phyloP scores from a whole-genome alignment of 2,888 invertebrate species.

The Lottia gigantea region DNA sequence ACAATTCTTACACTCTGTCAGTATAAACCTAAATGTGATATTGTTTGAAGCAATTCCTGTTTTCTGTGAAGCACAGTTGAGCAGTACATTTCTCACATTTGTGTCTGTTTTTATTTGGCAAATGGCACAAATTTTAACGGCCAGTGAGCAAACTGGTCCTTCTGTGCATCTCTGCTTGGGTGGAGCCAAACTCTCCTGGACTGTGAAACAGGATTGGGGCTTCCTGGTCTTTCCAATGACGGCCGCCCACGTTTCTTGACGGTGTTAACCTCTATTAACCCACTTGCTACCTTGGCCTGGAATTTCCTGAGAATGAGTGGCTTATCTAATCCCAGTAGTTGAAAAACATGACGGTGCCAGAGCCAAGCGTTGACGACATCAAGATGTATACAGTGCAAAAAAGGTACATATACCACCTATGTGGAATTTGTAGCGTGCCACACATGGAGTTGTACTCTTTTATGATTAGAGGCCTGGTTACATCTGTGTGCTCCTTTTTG shows the following conservation, averaged over 20 bases:
- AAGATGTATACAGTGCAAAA: conserved; percentile 19
- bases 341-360: not conserved
- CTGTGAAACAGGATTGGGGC: conserved; percentile 6
- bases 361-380: conserved; percentile 21
- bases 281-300: not conserved
- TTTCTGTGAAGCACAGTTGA: not conserved
- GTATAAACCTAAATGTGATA: too few relatives aligned
- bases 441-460: conserved; percentile 10
- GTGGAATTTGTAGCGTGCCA: conserved; percentile 12
- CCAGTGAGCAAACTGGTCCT: conserved; percentile 18
- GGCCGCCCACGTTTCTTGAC: not conserved
- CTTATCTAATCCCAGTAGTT: not conserved
- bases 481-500: not conserved
- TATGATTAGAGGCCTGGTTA: not conserved
- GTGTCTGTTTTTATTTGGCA: not conserved
- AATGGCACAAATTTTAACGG: conserved; percentile 16
- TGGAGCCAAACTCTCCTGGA: not conserved
- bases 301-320: not conserved
- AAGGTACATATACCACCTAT: conserved; percentile 23
- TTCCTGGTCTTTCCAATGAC: not conserved
- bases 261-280: not conserved
- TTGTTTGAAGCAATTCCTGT: not conserved
- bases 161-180: conserved; percentile 17
- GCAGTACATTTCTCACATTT: not conserved
- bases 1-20: too few relatives aligned